Evolutionary conservation across 1,140 invertebrate genomes (phyloP), one percentile per base, ranked within the genome.

Genomic region (Ceratosolen fusciceps): DNA sequence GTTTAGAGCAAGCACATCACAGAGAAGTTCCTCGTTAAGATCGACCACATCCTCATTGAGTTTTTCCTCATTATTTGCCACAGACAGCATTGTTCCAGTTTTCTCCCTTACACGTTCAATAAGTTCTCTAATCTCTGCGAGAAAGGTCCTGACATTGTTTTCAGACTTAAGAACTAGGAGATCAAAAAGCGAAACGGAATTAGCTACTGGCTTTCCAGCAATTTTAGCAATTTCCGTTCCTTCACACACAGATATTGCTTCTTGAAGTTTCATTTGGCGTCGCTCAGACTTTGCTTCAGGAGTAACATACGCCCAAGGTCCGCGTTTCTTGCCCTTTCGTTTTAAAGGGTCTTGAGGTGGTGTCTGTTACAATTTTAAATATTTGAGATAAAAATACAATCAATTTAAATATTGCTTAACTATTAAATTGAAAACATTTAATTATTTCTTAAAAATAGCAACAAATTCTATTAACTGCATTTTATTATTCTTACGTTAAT

Each of bases 221-320:
- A 89, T 88, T 76, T 90, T 90, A 9, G 83, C 80, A 68, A 90
- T 89, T 75, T 90, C 89, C 0, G 78, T 14, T 74, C 85, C 85
- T 47, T 89, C 86, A 29, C 88, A 89, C 0, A 87, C 88, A 0
- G 88, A 87, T 34, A 89, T 89, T 56, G 92, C 92, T 84, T 93
- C 92, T 80, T 89, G 89, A 0, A 93, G 84, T 84, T 91, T 92
- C 1, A 87, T 81, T 81, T 91, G 90, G 37, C 91, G 86, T 62
- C 90, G 87, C 58, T 90, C 87, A 1, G 90, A 89, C 62, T 90
- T 89, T 2, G 88, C 90, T 74, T 90, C 90, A 0, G 90, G 90
- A 0, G 88, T 91, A 2, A 87, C 86, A 37, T 90, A 89, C 8
- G 88, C 88, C 86, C 88, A 90, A 24, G 89, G 88, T 0, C 89